phyloP scores from a whole-genome alignment of 2,888 invertebrate species.

The Caenorhabditis panamensis region DNA sequence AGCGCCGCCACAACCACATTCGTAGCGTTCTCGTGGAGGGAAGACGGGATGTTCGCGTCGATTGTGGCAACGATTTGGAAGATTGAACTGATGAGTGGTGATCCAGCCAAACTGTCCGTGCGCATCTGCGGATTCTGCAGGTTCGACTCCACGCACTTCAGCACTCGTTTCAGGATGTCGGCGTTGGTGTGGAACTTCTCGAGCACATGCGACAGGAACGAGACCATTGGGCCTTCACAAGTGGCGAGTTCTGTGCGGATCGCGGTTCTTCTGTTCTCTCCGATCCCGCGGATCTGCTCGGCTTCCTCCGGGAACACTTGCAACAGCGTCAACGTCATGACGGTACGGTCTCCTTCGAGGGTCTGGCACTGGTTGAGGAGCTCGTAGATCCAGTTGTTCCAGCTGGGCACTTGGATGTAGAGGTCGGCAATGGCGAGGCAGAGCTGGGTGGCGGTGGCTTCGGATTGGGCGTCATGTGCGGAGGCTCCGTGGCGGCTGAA shows the following conservation, averaged over 20 bases:
- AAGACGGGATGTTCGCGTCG: slow-evolving; percentile 80
- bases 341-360: slow-evolving; percentile 84
- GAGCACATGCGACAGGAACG: slow-evolving; percentile 57
- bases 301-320: slow-evolving; percentile 94
- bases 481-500: slow-evolving; percentile 57
- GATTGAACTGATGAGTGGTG: slow-evolving; percentile 81
- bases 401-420: slow-evolving; percentile 92
- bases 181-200: slow-evolving; percentile 47
- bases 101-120: slow-evolving; percentile 86
- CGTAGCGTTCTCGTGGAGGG: slow-evolving; percentile 91
- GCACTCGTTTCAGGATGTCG: slow-evolving; percentile 58
- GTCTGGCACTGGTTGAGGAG: slow-evolving; percentile 86
- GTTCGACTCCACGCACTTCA: slow-evolving; percentile 56
- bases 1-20: slow-evolving; percentile 69
- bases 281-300: slow-evolving; percentile 84
- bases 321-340: slow-evolving; percentile 92
- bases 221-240: slow-evolving; percentile 85
- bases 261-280: slow-evolving; percentile 92
- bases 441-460: slow-evolving; percentile 90
- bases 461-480: slow-evolving; percentile 65
- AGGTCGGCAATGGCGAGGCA: slow-evolving; percentile 94
- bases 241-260: slow-evolving; percentile 88
- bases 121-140: slow-evolving; percentile 37
- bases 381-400: slow-evolving; percentile 92
- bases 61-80: slow-evolving; percentile 82